A percentile compares a stretch with the other conserved stretches of the same genome.
phyloP scores from a whole-genome alignment of 2,113 vertebrate species.

The Dicerorhinus sumatrensis region DNA sequence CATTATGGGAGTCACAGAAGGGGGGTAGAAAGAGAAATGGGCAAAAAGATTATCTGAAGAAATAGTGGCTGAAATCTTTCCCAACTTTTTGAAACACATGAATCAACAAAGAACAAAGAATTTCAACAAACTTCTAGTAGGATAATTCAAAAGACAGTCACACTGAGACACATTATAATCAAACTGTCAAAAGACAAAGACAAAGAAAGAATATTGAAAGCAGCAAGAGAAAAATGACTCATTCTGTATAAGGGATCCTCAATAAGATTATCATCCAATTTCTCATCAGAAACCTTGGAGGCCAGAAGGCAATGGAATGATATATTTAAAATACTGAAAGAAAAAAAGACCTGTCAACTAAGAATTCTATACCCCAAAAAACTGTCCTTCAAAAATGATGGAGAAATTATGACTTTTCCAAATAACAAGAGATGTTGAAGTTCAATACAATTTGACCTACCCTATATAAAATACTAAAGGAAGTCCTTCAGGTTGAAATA shows the following conservation, averaged over 20 bases:
- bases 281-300: background rate
- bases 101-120: background rate
- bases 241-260: background rate
- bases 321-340: background rate
- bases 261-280: background rate
- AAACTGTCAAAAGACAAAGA: background rate
- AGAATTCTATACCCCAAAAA: background rate
- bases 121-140: background rate
- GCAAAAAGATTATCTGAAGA: background rate
- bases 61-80: background rate
- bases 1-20: background rate
- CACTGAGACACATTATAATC: background rate
- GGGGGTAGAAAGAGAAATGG: background rate
- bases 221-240: background rate
- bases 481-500: background rate
- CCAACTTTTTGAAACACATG: background rate
- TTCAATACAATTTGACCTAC: background rate
- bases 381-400: background rate
- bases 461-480: background rate
- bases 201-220: background rate
- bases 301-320: background rate
- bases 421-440: background rate
- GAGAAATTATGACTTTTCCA: background rate
- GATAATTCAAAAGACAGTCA: background rate
- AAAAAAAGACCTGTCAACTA: background rate